phyloP scores from a whole-genome alignment of 2,797 vertebrate genomes.

The Pangasius djambal region DNA sequence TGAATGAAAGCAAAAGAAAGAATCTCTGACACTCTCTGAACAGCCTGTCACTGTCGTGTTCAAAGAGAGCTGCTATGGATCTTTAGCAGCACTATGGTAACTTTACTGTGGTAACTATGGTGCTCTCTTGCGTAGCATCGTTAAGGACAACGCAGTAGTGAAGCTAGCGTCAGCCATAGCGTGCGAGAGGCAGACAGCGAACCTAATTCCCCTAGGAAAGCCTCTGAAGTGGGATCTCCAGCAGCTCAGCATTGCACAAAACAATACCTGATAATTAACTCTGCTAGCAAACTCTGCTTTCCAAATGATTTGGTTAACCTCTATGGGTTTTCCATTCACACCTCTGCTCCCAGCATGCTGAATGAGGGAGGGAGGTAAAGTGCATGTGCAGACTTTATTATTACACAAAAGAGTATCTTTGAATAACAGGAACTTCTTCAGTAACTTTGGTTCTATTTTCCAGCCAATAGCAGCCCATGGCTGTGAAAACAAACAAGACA shows the following conservation, averaged over 20 bases:
- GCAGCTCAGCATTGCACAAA: constrained; percentile 54
- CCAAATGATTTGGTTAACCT: constrained; percentile 59
- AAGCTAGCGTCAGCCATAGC: constrained; percentile 49
- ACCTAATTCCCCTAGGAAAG: constrained; percentile 50
- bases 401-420: constrained; percentile 2
- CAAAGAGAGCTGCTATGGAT: constrained; percentile 27
- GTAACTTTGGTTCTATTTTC: not conserved
- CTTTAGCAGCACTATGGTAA: constrained; percentile 61
- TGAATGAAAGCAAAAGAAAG: constrained; percentile 10
- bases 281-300: constrained; percentile 56
- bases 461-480: not conserved
- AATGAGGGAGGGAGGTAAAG: constrained; percentile 32
- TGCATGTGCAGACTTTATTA: constrained; percentile 48
- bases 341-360: constrained; percentile 53
- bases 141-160: constrained; percentile 47
- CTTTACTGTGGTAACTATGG: constrained; percentile 67
- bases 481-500: not conserved
- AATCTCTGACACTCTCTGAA: constrained; percentile 15
- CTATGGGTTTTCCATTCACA: constrained; percentile 66
- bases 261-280: constrained; percentile 71
- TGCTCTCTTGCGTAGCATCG: constrained; percentile 50
- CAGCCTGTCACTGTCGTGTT: constrained; percentile 21
- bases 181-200: constrained; percentile 49
- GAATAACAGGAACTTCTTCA: not conserved
- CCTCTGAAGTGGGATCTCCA: constrained; percentile 44